Evolutionary conservation across 1,140 invertebrate species (phyloP), one percentile per base, ranked within the genome.

Genomic region (Lerema accius): DNA sequence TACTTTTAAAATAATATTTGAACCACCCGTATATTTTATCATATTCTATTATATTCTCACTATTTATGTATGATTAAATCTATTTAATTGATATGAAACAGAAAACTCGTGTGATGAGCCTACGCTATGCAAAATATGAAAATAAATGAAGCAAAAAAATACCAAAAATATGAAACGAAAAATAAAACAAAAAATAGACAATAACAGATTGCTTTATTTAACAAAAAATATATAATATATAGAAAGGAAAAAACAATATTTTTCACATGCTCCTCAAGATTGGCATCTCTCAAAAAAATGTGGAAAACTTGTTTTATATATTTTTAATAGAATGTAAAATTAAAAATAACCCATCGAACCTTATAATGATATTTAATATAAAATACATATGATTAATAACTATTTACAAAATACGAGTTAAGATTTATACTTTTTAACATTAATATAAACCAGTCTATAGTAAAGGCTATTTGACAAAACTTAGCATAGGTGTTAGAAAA

Each of bases 191-290:
- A 85, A 72, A 78, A 77, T 86, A 84, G 82, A 86, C 84, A 86
- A 89, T 89, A 89, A 89, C 86, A 89, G 84, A 85, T 87, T 89
- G 86, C 84, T 89, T 89, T 89, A 89, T 89, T 88, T 89, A 89
- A 89, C 86, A 89, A 89, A 89, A 89, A 89, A 89, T 89, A 89
- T 89, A 89, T 87, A 87, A 85, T 89, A 89, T 86, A 89, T 86
- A 87, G 75, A 89, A 89, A 83, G 74, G 71, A 74, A 81, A n/a
- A 87, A 87, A 89, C 83, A 87, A 85, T 63, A 79, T 82, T 85
- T 81, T 82, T 76, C 84, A 86, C 84, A 76, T 80, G 78, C 78
- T 64, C 63, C 39, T 65, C 65, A 78, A 79, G 68, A 75, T 63
- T 40, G 14, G 13, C 50, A 66, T 75, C 74, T 72, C 51, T 65